Evolutionary conservation across 2,797 vertebrate species (phyloP).

Genomic region (Chanos chanos): DNA sequence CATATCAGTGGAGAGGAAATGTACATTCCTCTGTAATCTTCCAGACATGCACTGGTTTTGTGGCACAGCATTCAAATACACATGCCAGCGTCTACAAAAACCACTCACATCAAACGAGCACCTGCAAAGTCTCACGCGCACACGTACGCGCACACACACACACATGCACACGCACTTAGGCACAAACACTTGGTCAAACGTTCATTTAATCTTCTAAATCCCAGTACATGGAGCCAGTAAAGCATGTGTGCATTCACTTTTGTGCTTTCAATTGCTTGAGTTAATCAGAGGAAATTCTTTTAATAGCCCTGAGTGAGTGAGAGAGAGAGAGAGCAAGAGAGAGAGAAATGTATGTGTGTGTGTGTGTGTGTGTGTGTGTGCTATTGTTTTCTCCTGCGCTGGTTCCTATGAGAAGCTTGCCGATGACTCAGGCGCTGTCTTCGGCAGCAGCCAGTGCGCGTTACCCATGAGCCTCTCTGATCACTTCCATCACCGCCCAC

Average conservation of each 20-base stretch:
- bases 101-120: too few species aligned
- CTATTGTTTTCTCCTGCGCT: constrained; percentile 11
- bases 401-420: not conserved
- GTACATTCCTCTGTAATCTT: too few species aligned
- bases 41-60: too few species aligned
- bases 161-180: not conserved
- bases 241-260: constrained; percentile 10
- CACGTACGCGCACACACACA: not conserved
- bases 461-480: constrained; percentile 10
- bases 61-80: not conserved
- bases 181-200: not conserved
- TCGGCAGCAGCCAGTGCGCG: constrained; percentile 1
- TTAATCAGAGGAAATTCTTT: constrained; percentile 38
- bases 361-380: constrained; percentile 6
- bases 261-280: constrained; percentile 32
- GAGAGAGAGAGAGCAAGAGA: not conserved
- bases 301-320: constrained; percentile 30
- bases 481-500: not conserved
- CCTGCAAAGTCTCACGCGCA: not conserved
- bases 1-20: too few species aligned
- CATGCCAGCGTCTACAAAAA: not conserved
- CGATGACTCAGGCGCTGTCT: constrained; percentile 33
- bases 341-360: not conserved
- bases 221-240: too few species aligned
- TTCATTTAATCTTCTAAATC: too few species aligned